Conservation (phyloP, 2,797 vertebrate genomes). For the Synaphobranchus kaupii region DNA sequence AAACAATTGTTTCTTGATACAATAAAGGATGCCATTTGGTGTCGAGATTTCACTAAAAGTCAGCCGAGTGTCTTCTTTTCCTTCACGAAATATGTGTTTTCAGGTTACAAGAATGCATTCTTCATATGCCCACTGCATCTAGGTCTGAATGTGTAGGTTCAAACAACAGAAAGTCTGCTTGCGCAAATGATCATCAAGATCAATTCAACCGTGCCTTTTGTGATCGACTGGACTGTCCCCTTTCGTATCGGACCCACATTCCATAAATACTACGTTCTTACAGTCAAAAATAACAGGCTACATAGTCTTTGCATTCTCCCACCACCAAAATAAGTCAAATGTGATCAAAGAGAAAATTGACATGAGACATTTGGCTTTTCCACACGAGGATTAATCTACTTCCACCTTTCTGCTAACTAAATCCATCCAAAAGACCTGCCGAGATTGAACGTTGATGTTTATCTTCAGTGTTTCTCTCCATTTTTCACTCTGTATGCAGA, state of each 20-base stretch:
- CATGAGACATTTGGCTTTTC: not conserved
- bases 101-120: not conserved
- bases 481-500: not conserved
- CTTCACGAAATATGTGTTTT: not conserved
- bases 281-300: not conserved
- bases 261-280: not conserved
- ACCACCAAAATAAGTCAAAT: not conserved
- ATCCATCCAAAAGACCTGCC: not conserved
- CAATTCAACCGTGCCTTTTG: not conserved
- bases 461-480: not conserved
- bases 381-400: not conserved
- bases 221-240: not conserved
- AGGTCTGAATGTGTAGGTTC: not conserved
- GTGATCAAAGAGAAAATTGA: not conserved
- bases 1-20: constrained; percentile 64
- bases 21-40: constrained; percentile 84
- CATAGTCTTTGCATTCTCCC: not conserved
- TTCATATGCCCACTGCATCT: not conserved
- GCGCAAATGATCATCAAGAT: not conserved
- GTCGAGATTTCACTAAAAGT: constrained; percentile 67
- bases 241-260: not conserved
- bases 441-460: not conserved
- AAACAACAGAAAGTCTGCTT: not conserved
- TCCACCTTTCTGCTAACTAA: not conserved
- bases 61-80: not conserved